A percentile compares a stretch with the other conserved stretches of the same genome.
phyloP scores from a whole-genome alignment of 2,113 vertebrate genomes.

The Phylloscopus whistleri region DNA sequence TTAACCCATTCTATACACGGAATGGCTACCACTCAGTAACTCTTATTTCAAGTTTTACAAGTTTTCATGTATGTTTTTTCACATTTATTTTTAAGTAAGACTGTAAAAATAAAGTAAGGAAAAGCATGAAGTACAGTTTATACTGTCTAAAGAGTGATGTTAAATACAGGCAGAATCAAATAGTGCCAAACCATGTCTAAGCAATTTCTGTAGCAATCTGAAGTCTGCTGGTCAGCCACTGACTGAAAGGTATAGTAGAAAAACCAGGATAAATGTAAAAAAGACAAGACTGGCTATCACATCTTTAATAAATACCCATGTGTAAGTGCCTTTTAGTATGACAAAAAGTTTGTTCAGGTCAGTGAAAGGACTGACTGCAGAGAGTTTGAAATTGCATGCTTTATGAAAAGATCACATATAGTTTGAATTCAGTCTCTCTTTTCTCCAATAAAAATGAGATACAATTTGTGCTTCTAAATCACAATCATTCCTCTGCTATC shows the following conservation, averaged over 20 bases:
- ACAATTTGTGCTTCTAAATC: neutral
- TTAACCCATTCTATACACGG: neutral
- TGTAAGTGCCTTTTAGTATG: neutral
- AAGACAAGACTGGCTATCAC: neutral
- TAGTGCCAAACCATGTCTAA: neutral
- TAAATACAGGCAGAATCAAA: neutral
- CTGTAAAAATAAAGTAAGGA: neutral
- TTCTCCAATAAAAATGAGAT: neutral
- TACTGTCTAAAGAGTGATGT: neutral
- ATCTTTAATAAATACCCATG: neutral
- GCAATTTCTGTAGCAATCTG: neutral
- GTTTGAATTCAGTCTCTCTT: neutral
- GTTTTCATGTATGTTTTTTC: neutral
- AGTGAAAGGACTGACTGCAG: neutral
- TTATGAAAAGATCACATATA: neutral
- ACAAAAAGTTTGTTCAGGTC: neutral
- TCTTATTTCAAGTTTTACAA: neutral
- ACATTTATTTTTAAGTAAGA: neutral
- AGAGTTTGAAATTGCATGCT: neutral
- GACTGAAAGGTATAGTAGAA: neutral
- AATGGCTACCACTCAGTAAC: neutral
- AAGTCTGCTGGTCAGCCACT: neutral
- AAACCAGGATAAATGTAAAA: neutral
- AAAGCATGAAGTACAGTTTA: neutral
- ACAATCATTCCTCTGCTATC: neutral